A percentile compares a stretch with the other conserved stretches of the same genome.
phyloP scores from a whole-genome alignment of 2,797 vertebrate species.

The Enteromius radiatus region DNA sequence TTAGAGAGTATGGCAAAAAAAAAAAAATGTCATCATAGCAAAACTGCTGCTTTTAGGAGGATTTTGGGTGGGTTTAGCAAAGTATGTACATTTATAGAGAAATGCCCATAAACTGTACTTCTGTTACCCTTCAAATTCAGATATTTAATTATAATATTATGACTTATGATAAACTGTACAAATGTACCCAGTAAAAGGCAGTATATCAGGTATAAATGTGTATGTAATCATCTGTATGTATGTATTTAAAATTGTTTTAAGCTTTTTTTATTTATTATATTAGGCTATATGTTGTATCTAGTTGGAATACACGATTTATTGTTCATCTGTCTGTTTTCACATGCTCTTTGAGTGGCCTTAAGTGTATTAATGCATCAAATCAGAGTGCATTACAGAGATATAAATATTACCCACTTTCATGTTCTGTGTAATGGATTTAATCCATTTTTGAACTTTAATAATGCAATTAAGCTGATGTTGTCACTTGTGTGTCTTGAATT shows the following conservation, averaged over 20 bases:
- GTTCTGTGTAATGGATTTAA: not conserved
- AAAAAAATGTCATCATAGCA: not conserved
- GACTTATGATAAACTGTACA: not conserved
- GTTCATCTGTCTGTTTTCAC: not conserved
- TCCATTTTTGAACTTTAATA: not conserved
- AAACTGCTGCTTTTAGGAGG: not conserved
- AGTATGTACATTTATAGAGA: not conserved
- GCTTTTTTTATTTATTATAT: not conserved
- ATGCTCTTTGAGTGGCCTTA: not conserved
- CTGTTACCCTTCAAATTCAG: not conserved
- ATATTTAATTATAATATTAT: not conserved
- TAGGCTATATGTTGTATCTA: no score
- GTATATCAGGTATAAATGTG: not conserved
- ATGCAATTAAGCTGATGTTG: not conserved
- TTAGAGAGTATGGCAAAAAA: not conserved
- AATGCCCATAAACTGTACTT: not conserved
- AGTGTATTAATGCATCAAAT: not conserved
- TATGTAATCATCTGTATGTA: not conserved
- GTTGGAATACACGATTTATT: not conserved
- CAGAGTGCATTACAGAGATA: not conserved
- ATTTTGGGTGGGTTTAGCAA: not conserved
- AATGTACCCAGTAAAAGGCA: not conserved
- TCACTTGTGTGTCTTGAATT: not conserved
- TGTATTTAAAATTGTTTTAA: not conserved
- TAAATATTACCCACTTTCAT: not conserved